phyloP scores from a whole-genome alignment of 2,888 invertebrate species.

The Byasa hedistus region DNA sequence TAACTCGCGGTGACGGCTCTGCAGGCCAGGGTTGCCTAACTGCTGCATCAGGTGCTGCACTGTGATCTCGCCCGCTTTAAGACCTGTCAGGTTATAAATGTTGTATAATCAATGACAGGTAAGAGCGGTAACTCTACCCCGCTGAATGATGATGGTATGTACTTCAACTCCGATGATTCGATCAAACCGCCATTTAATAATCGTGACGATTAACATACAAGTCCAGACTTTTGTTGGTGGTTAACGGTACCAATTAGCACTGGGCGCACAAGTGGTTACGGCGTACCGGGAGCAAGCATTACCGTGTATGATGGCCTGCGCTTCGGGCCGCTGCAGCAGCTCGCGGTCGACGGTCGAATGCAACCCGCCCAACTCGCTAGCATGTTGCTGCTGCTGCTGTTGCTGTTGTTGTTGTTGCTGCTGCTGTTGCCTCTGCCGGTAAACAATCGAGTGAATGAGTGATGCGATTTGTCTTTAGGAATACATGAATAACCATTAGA shows the following conservation, averaged over 20 bases:
- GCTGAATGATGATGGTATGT: background rate
- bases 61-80: slow-evolving; percentile 88
- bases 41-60: slow-evolving; percentile 88
- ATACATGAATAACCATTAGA: too few relatives aligned
- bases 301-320: slow-evolving; percentile 89
- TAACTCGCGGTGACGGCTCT: slow-evolving; percentile 86
- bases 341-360: slow-evolving; percentile 78
- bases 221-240: too few relatives aligned
- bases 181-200: too few relatives aligned
- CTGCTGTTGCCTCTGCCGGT: slow-evolving; percentile 40
- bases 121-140: background rate
- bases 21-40: slow-evolving; percentile 85
- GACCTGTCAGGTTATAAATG: slow-evolving; percentile 64
- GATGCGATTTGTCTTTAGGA: background rate
- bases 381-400: slow-evolving; percentile 43
- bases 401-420: slow-evolving; percentile 45
- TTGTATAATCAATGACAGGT: background rate
- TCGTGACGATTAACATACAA: too few relatives aligned
- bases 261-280: too few relatives aligned
- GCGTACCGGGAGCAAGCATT: background rate
- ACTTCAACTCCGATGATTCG: too few relatives aligned
- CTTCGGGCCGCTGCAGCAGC: slow-evolving; percentile 85
- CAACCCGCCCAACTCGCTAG: slow-evolving; percentile 34
- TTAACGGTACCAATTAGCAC: too few relatives aligned
- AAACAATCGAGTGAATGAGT: slow-evolving; percentile 24